A percentile compares a stretch with the other conserved stretches of the same genome.
Conservation (phyloP, 1,140 invertebrate species). For the Drosophila tani region DNA sequence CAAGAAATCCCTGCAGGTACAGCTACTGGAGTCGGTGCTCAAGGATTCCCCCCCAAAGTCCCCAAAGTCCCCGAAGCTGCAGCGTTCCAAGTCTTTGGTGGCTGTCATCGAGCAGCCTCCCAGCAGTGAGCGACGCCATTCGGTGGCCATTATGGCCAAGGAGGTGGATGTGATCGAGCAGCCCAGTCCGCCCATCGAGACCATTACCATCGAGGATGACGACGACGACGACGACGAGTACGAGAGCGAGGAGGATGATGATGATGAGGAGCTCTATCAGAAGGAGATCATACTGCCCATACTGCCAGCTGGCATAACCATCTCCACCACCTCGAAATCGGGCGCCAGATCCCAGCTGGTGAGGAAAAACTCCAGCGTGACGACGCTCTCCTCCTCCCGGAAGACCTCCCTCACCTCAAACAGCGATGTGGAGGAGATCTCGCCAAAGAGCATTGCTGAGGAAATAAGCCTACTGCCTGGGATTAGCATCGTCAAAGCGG, state of each 20-base stretch:
- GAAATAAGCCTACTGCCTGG: slow-evolving; percentile 21
- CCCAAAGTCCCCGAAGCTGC: slow-evolving; percentile 10
- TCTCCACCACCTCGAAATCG: slow-evolving; percentile 11
- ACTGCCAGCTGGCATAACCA: slow-evolving; percentile 35
- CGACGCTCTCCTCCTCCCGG: slow-evolving; percentile 32
- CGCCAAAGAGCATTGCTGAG: not conserved
- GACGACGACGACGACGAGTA: slow-evolving; percentile 57
- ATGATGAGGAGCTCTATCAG: slow-evolving; percentile 5
- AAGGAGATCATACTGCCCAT: slow-evolving; percentile 28
- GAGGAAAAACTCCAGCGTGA: slow-evolving; percentile 13
- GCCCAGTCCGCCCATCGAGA: slow-evolving; percentile 55
- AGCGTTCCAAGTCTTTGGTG: slow-evolving; percentile 68
- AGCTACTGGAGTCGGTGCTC: not conserved
- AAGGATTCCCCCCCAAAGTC: not conserved
- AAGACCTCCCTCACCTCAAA: slow-evolving; percentile 35
- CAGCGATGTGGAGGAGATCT: slow-evolving; percentile 61
- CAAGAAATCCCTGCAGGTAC: not conserved
- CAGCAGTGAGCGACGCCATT: slow-evolving; percentile 53
- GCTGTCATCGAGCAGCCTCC: slow-evolving; percentile 12
- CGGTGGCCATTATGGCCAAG: slow-evolving; percentile 73
- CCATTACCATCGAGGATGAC: slow-evolving; percentile 72
- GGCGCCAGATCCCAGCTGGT: slow-evolving; percentile 1
- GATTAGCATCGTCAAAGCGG: slow-evolving; percentile 65
- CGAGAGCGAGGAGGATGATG: no score
- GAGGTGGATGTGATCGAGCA: slow-evolving; percentile 63